phyloP scores from a whole-genome alignment of 2,888 invertebrate genomes.

The Tetragonula carbonaria region DNA sequence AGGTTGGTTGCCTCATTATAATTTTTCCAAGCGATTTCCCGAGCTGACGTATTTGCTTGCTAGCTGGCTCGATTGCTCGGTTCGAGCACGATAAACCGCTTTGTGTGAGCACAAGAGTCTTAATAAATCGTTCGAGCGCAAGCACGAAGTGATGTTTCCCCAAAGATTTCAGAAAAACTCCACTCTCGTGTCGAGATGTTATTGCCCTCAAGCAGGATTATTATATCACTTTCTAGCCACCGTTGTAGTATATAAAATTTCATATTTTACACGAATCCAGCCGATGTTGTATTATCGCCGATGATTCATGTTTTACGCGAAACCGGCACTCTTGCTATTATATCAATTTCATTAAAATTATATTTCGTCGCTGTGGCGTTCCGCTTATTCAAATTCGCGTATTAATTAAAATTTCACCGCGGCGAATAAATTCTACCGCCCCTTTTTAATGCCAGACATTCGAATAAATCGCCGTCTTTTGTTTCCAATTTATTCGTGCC shows the following conservation, averaged over 20 bases:
- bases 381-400: too few species aligned
- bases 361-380: too few species aligned
- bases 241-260: not conserved
- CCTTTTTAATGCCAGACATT: too few species aligned
- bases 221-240: not conserved
- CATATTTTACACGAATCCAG: too few species aligned
- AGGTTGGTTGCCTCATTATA: not conserved
- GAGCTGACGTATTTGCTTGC: not conserved
- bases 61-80: not conserved
- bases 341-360: too few species aligned
- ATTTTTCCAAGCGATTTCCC: conserved; percentile 1
- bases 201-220: not conserved
- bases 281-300: too few species aligned
- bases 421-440: too few species aligned
- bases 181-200: not conserved
- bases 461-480: too few species aligned
- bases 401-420: too few species aligned
- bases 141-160: not conserved
- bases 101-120: not conserved
- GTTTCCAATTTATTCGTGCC: too few species aligned
- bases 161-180: not conserved
- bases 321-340: too few species aligned
- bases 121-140: not conserved
- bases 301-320: too few species aligned
- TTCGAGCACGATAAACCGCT: conserved; percentile 1